Evolutionary conservation across 2,888 invertebrate genomes (phyloP).

Genomic region (Catocala nupta): DNA sequence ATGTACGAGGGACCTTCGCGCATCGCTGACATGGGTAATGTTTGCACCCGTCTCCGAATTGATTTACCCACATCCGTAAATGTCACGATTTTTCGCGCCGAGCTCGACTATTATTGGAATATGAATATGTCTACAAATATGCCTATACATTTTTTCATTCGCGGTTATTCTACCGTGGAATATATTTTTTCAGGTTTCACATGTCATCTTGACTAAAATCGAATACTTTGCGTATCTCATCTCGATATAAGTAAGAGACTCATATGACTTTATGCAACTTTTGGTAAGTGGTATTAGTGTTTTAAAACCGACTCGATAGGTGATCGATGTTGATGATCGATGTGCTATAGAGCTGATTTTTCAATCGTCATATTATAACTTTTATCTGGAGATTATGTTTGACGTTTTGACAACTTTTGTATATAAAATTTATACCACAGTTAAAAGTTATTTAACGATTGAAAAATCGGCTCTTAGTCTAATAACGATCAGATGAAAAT

Average conservation of each 20-base stretch:
- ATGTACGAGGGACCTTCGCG: slow-evolving; percentile 53
- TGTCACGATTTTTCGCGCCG: slow-evolving; percentile 73
- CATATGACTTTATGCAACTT: too few relatives aligned
- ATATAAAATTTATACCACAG: too few relatives aligned
- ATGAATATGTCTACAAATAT: slow-evolving; percentile 56
- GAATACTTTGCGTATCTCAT: background rate
- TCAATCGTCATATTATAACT: too few relatives aligned
- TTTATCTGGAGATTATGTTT: too few relatives aligned
- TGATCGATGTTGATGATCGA: too few relatives aligned
- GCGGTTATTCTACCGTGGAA: slow-evolving; percentile 26
- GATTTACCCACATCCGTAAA: slow-evolving; percentile 83
- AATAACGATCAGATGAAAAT: too few relatives aligned
- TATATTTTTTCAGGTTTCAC: slow-evolving; percentile 25
- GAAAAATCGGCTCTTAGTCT: too few relatives aligned
- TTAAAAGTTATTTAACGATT: too few relatives aligned
- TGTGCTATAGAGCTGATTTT: too few relatives aligned
- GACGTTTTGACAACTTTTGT: too few relatives aligned
- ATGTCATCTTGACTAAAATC: background rate
- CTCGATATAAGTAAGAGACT: background rate
- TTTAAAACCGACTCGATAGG: too few relatives aligned
- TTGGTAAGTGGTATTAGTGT: too few relatives aligned
- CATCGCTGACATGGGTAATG: slow-evolving; percentile 77
- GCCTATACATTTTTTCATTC: slow-evolving; percentile 26
- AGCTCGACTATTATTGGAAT: slow-evolving; percentile 64
- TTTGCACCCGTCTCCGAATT: slow-evolving; percentile 74